Conservation (phyloP, 2,888 invertebrate species). For the Clivina fossor region DNA sequence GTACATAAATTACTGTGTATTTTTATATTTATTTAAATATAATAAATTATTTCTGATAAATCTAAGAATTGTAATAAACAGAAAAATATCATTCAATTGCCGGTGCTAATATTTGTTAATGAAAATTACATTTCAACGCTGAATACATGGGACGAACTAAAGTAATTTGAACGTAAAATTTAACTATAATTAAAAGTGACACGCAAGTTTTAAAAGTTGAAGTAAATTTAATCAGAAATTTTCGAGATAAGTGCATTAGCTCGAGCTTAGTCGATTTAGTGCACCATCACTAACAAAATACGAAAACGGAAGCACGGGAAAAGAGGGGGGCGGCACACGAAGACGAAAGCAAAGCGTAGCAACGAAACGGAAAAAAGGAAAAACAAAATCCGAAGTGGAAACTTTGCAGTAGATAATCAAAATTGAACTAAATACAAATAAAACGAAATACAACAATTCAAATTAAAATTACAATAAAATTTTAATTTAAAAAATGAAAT, state of each 20-base stretch:
- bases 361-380: constrained; percentile 26
- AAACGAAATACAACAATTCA: no score
- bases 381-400: constrained; percentile 32
- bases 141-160: no score
- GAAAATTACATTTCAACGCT: constrained; percentile 28
- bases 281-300: constrained; percentile 33
- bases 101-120: constrained; percentile 14
- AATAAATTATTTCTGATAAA: no score
- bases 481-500: no score
- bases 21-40: no score
- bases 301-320: no score
- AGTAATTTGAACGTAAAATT: constrained; percentile 30
- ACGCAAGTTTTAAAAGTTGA: constrained; percentile 33
- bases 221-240: constrained; percentile 34
- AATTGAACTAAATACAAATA: constrained; percentile 24
- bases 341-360: no score
- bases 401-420: constrained; percentile 28
- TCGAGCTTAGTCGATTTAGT: constrained; percentile 31
- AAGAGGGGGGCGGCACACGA: no score
- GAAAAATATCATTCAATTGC: no score
- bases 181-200: constrained; percentile 34
- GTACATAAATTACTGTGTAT: no score
- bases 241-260: constrained; percentile 33
- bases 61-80: no score
- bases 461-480: no score